phyloP scores from a whole-genome alignment of 2,113 vertebrate genomes.

The Coregonus clupeaformis region DNA sequence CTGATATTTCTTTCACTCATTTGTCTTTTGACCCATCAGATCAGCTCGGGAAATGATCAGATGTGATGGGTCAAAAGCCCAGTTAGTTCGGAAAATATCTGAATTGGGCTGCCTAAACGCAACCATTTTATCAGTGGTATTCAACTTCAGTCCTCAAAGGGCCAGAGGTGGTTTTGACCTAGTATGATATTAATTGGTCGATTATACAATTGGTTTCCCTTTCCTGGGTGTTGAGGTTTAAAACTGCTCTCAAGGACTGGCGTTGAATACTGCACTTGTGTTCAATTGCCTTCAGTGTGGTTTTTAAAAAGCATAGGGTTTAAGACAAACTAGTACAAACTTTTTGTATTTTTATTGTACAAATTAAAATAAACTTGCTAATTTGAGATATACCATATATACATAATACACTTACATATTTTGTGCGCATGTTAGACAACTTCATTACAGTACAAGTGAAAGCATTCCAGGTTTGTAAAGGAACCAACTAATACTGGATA shows the following conservation, averaged over 20 bases:
- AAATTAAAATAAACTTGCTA: background rate
- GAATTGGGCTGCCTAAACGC: no score
- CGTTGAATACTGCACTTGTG: background rate
- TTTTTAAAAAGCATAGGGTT: background rate
- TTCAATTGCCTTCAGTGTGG: no score
- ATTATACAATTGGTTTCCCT: no score
- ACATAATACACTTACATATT: slow-evolving; percentile 15
- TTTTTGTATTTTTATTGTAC: background rate
- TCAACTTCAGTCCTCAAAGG: no score
- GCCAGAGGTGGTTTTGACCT: no score
- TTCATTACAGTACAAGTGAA: slow-evolving; percentile 39
- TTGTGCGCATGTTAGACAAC: slow-evolving; percentile 42
- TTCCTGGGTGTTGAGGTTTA: background rate
- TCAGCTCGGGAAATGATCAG: no score
- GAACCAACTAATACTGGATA: background rate
- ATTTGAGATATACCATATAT: background rate
- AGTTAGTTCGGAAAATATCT: no score
- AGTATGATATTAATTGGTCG: no score
- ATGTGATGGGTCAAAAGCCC: no score
- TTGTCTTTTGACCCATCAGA: no score
- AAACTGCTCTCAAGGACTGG: background rate
- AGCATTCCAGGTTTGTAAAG: background rate
- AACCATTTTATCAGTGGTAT: no score
- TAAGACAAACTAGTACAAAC: background rate
- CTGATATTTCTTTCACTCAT: no score